phyloP scores from a whole-genome alignment of 64 coral and sea anemone genomes.

The Platygyra sinensis region DNA sequence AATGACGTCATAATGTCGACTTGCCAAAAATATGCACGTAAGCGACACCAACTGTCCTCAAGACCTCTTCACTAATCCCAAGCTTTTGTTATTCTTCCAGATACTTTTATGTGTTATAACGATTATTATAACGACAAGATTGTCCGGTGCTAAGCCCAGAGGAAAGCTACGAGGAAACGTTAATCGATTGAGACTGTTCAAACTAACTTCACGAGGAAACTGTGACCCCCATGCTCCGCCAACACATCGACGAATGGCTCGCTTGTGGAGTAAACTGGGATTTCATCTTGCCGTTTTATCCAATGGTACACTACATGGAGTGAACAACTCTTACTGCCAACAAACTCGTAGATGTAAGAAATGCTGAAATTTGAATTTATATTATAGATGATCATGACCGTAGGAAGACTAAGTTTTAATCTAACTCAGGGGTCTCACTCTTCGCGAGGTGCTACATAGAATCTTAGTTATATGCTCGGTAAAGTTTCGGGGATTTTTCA shows the following conservation, averaged over 20 bases:
- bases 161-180: neutral
- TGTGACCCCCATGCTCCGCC: neutral
- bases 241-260: constrained; percentile 1
- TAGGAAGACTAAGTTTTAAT: too few relatives aligned
- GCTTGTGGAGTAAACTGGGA: constrained; percentile 41
- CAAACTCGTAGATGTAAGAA: constrained; percentile 29
- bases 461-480: too few relatives aligned
- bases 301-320: constrained; percentile 31
- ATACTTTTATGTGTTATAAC: neutral
- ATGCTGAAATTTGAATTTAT: neutral
- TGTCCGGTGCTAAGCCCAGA: neutral
- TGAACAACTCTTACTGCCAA: constrained; percentile 27
- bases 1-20: too few relatives aligned
- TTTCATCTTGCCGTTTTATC: constrained; percentile 10
- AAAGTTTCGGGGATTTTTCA: too few relatives aligned
- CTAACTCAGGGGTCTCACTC: too few relatives aligned
- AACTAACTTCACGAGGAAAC: neutral
- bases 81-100: neutral
- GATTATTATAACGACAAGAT: neutral
- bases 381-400: neutral
- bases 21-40: too few relatives aligned
- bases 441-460: too few relatives aligned
- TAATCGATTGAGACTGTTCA: neutral
- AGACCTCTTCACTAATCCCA: neutral
- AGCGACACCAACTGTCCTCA: too few relatives aligned